Percentiles rank a stretch among this genome's conserved stretches.
These are phyloP conservation scores for Tethya wilhelma DNA, from an alignment of 37 sponge, comb jelly and placozoan genomes.

Conservation along the genomic window DNA sequence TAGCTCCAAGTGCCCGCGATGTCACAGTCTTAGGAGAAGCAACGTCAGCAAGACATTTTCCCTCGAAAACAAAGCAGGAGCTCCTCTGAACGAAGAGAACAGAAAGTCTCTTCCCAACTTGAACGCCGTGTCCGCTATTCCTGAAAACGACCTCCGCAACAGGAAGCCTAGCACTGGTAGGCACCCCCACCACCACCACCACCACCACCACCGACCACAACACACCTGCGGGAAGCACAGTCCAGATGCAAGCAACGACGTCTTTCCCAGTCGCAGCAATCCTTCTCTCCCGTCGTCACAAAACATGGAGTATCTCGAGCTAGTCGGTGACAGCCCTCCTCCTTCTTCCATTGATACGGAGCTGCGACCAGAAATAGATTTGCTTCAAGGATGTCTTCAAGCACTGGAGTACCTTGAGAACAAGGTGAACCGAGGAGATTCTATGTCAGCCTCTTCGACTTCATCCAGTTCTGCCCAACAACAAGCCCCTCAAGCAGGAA, in stretches of 20 bases:
- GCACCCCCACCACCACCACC: not conserved
- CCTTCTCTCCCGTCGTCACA: not conserved
- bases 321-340: conserved; percentile 3
- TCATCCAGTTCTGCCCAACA: not conserved
- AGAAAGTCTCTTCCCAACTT: conserved; percentile 47
- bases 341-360: not conserved
- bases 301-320: conserved; percentile 15
- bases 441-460: not conserved
- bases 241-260: not conserved
- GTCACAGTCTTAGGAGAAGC: conserved; percentile 7
- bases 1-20: conserved; percentile 24
- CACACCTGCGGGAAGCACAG: conserved; percentile 12
- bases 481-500: not conserved
- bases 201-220: conserved; percentile 2
- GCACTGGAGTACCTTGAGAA: conserved; percentile 27
- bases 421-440: not conserved
- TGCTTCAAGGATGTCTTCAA: conserved; percentile 5
- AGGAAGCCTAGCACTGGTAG: not conserved
- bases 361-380: not conserved
- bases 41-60: conserved; percentile 52
- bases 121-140: not conserved
- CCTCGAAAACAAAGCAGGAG: not conserved
- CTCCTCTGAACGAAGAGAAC: not conserved
- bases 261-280: not conserved
- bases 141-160: conserved; percentile 23